Base-by-base conservation (phyloP, 1,140 invertebrate species). In the Bilobella aurantiaca region DNA sequence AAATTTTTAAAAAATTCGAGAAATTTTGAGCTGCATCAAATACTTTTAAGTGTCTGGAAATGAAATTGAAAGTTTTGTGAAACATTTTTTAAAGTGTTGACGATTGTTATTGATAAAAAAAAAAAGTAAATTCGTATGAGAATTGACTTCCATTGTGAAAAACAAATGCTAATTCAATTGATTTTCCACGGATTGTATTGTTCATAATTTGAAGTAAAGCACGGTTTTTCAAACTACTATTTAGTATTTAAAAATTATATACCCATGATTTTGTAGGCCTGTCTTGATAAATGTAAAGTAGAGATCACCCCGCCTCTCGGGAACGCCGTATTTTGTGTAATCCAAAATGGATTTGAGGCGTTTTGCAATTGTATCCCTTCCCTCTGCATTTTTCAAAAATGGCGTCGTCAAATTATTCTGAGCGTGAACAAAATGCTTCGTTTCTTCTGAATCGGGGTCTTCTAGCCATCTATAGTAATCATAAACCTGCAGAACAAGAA, bases 401-500 rank as follows among this genome's bases (percentile, higher is more conserved):
- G 92, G 90, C 59, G 82, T 79, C 18, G 93, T 93, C 23, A 98
- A 82, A 23, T 84, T 83, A 83, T 98, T 98, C 78, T 98, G 89
- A 16, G 84, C 86, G 65, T 93, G 85, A 37, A 98, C 90, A 82
- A 93, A 99, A 49, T 84, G 79, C 77, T 91, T 88, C 0, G 95
- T 97, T 79, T 98, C 92, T 66, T 87, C 82, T 0, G 87, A 82
- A 76, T 98, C 91, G 0, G 94, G 93, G 80, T 98, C 90, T 80
- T 98, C 96, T 28, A 99, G 77, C 93, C 93, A 98, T 58, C 93
- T 85, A 77, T 98, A 99, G 0, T 93, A 91, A 80, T 99, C 96
- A 69, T 77, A 64, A 64, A 98, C 82, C 91, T 96, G 63, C 71
- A n/a, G n/a, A n/a, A n/a, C n/a, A n/a, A n/a, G n/a, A n/a, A n/a